A percentile compares a stretch with the other conserved stretches of the same genome.
Conservation (phyloP, 35 echinoderm and acorn worm species). For the Eucidaris tribuloides region DNA sequence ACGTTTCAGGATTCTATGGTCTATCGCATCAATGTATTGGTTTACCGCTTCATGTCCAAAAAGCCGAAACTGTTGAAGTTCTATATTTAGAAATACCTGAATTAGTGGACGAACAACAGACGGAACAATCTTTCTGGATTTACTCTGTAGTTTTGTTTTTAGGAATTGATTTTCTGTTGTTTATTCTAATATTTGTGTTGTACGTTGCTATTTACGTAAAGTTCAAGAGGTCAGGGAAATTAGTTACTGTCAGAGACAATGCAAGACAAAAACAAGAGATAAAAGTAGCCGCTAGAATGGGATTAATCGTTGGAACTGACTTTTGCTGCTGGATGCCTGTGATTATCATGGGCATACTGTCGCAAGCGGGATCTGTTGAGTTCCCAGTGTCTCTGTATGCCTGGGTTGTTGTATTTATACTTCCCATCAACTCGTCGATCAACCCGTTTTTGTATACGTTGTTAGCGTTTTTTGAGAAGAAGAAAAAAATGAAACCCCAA, state of each 20-base stretch:
- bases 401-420: constrained; percentile 76
- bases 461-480: background rate
- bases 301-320: constrained; percentile 71
- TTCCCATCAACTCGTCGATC: constrained; percentile 78
- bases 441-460: constrained; percentile 73
- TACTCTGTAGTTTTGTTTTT: constrained; percentile 61
- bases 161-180: constrained; percentile 40
- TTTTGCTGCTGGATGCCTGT: constrained; percentile 80
- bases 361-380: constrained; percentile 11
- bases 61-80: constrained; percentile 7
- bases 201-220: constrained; percentile 51
- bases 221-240: constrained; percentile 33
- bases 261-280: constrained; percentile 35
- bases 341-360: constrained; percentile 65
- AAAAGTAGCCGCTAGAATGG: constrained; percentile 73
- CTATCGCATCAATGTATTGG: constrained; percentile 68
- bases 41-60: constrained; percentile 27
- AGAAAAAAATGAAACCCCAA: no score
- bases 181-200: constrained; percentile 49
- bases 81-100: background rate
- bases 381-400: constrained; percentile 50
- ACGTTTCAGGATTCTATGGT: constrained; percentile 47
- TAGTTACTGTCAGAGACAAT: background rate
- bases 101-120: constrained; percentile 8
- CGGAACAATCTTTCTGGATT: constrained; percentile 28